Percentiles rank a stretch among this genome's conserved stretches.
Conservation (phyloP, 2,888 invertebrate genomes). For the Silvanus unidentatus region DNA sequence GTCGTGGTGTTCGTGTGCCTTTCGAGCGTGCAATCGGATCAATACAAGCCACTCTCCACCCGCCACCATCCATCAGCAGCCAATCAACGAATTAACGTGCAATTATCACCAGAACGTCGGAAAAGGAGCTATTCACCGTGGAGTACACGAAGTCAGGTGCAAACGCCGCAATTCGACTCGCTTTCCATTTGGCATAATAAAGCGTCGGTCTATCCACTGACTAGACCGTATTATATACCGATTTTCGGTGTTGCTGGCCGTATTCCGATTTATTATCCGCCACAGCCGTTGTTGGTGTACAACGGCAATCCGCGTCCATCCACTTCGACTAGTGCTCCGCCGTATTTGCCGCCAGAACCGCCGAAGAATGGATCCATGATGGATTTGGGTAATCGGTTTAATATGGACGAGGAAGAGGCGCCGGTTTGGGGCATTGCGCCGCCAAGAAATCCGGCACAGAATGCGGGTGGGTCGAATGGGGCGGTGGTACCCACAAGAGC, state of each 20-base stretch:
- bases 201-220: slow-evolving; percentile 31
- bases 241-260: slow-evolving; percentile 34
- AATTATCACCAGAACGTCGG: background rate
- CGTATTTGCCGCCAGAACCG: slow-evolving; percentile 32
- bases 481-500: slow-evolving; percentile 13
- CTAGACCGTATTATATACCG: slow-evolving; percentile 41
- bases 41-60: slow-evolving; percentile 22
- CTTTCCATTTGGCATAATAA: slow-evolving; percentile 31
- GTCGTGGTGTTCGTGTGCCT: too few species aligned
- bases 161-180: slow-evolving; percentile 20
- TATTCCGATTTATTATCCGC: slow-evolving; percentile 38
- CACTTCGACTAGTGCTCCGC: slow-evolving; percentile 18
- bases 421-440: slow-evolving; percentile 35
- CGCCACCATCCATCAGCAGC: slow-evolving; percentile 1
- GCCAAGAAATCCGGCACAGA: background rate
- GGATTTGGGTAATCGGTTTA: background rate
- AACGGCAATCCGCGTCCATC: slow-evolving; percentile 30
- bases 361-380: slow-evolving; percentile 9
- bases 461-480: background rate
- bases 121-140: slow-evolving; percentile 20
- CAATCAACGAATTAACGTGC: too few species aligned
- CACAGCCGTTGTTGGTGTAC: slow-evolving; percentile 32
- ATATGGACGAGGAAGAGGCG: slow-evolving; percentile 25
- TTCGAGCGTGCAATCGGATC: too few species aligned
- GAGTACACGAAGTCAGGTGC: slow-evolving; percentile 4